phyloP scores from a whole-genome alignment of 2,888 invertebrate species.

The Parasteatoda lunata region DNA sequence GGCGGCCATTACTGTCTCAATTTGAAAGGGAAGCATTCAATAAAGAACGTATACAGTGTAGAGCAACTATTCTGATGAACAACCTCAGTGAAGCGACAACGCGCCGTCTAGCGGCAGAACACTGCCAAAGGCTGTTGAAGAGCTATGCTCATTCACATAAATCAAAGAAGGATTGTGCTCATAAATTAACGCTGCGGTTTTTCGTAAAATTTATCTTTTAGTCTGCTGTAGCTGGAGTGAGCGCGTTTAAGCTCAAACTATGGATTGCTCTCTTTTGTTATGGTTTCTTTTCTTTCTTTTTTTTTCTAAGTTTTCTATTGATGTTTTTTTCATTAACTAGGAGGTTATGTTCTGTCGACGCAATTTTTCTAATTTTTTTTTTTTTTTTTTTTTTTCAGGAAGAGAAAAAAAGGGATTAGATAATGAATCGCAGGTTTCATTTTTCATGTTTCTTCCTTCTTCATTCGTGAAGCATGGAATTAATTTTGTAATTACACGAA shows the following conservation, averaged over 20 bases:
- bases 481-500: too few species aligned
- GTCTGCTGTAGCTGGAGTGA: too few species aligned
- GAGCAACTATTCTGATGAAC: slow-evolving; percentile 50
- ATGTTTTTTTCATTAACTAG: slow-evolving; percentile 26
- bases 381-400: too few species aligned
- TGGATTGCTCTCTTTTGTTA: not conserved
- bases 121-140: slow-evolving; percentile 20
- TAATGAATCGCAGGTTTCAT: too few species aligned
- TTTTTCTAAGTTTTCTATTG: not conserved
- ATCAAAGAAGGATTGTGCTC: slow-evolving; percentile 59
- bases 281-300: slow-evolving; percentile 8
- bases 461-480: too few species aligned
- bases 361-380: not conserved
- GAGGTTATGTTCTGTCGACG: slow-evolving; percentile 35
- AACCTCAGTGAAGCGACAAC: slow-evolving; percentile 28
- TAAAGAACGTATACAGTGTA: slow-evolving; percentile 42
- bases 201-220: slow-evolving; percentile 63
- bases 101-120: slow-evolving; percentile 52
- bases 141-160: slow-evolving; percentile 40
- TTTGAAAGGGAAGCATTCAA: slow-evolving; percentile 62
- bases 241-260: slow-evolving; percentile 2
- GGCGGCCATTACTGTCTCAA: slow-evolving; percentile 64
- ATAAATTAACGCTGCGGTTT: slow-evolving; percentile 63
- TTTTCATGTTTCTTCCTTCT: too few species aligned
- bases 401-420: too few species aligned